Percentiles rank a stretch among this genome's conserved stretches.
Conservation (phyloP, 2,113 vertebrate species). For the Anhinga anhinga region DNA sequence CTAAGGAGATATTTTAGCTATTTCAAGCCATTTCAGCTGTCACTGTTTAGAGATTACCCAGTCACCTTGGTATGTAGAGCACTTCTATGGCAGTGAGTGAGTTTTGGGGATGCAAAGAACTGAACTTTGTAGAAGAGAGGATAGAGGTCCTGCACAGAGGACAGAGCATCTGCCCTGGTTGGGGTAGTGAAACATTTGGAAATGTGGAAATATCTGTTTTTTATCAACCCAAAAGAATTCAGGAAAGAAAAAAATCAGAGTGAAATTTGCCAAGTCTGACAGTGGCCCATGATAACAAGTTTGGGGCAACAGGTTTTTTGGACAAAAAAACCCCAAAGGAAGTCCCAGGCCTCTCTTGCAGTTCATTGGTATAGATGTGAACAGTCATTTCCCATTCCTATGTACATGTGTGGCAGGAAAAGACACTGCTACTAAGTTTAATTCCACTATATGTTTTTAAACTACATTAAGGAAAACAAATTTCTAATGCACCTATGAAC, state of each 20-base stretch:
- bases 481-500: not conserved
- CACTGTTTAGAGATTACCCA: not conserved
- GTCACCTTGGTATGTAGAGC: not conserved
- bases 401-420: not conserved
- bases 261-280: not conserved
- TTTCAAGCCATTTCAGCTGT: not conserved
- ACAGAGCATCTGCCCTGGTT: not conserved
- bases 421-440: not conserved
- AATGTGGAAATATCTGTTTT: not conserved
- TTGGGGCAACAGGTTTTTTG: not conserved
- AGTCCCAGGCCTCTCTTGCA: not conserved
- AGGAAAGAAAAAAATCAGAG: not conserved
- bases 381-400: not conserved
- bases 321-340: not conserved
- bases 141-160: not conserved
- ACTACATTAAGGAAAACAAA: not conserved
- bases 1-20: not conserved
- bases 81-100: not conserved
- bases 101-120: not conserved
- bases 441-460: not conserved
- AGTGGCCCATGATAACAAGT: not conserved
- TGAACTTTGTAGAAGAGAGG: not conserved
- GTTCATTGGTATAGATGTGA: not conserved
- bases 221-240: not conserved
- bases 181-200: not conserved